Evolutionary conservation across 2,113 vertebrate genomes (phyloP).

Genomic region (Eclectus roratus): DNA sequence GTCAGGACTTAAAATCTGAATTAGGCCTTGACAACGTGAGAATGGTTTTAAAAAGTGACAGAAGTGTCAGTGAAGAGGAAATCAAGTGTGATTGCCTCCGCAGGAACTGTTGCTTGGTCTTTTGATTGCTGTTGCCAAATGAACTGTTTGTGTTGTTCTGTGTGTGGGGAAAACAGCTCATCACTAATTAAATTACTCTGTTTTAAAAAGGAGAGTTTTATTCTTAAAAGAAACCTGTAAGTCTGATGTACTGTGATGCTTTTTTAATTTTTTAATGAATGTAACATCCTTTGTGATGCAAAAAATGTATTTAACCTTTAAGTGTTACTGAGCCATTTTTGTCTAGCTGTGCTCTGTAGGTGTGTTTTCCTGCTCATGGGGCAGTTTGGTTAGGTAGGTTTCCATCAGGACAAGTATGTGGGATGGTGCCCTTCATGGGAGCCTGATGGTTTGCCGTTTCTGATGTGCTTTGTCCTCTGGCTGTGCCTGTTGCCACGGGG

Average conservation of each 20-base stretch:
- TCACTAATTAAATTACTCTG: not conserved
- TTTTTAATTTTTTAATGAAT: not conserved
- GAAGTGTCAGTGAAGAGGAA: not conserved
- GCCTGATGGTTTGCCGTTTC: accelerated
- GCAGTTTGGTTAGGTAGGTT: not conserved
- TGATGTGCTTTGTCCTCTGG: not conserved
- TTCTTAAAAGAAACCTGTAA: not conserved
- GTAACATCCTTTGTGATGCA: not conserved
- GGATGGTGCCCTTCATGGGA: not conserved
- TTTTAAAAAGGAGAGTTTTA: not conserved
- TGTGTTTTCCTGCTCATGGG: not conserved
- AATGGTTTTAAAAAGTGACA: not conserved
- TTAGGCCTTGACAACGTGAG: not conserved
- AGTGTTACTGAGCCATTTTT: not conserved
- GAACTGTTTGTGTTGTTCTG: not conserved
- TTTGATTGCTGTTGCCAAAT: not conserved
- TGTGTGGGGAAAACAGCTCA: not conserved
- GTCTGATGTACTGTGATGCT: not conserved
- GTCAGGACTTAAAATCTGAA: not conserved
- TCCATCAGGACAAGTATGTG: not conserved
- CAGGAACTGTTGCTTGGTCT: not conserved
- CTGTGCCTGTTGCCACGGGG: not conserved
- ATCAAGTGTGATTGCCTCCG: not conserved
- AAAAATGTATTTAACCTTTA: not conserved
- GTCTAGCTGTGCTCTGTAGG: not conserved